Base-by-base conservation (phyloP, 2,888 invertebrate species). In the Rhagium mordax region DNA sequence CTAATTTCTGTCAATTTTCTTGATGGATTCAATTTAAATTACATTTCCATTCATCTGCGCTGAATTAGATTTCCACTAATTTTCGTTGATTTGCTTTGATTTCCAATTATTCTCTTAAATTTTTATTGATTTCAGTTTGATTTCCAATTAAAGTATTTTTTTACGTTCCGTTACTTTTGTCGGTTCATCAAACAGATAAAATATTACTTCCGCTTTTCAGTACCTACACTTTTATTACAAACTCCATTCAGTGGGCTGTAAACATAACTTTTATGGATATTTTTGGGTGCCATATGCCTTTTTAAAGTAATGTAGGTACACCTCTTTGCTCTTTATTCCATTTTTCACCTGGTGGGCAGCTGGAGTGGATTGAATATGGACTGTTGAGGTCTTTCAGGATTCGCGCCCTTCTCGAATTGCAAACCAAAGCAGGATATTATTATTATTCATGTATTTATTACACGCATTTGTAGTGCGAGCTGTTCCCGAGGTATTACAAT, bases 281-380 rank as follows among this genome's bases (percentile, higher is more conserved):
- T 59, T 33, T 59, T 15, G 3, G 16, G 59, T 21, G 15, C n/a
- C 13, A 59, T 24, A 59, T n/a, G 55, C 6, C 33, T 33, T 15
- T 59, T 59, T 59, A 16, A 57, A 15, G 33, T 16, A 59, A 15
- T 33, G 18, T n/a, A n/a, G n/a, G n/a, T 16, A 16, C 51, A 16
- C 21, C 24, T 21, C n/a, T 27, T 51, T 49, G n/a, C 24, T 21
- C n/a, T 27, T 51, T 49, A 20, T 64, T 49, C 48, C 51, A 29
- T 49, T 64, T 29, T 18, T 64, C 64, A 64, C 64, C 64, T 64
- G 64, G 64, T 18, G 64, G 48, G 48, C 64, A 64, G 64, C 64
- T 64, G 64, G 16, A 64, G 51, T 29, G 21, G 51, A 16, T 29
- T 29, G 33, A 57, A 60, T 60, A 33, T 18, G 29, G 59, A 6